These are phyloP conservation scores for Rhagium mordax DNA, from an alignment of 2,888 invertebrate genomes.

Conservation along the genomic window DNA sequence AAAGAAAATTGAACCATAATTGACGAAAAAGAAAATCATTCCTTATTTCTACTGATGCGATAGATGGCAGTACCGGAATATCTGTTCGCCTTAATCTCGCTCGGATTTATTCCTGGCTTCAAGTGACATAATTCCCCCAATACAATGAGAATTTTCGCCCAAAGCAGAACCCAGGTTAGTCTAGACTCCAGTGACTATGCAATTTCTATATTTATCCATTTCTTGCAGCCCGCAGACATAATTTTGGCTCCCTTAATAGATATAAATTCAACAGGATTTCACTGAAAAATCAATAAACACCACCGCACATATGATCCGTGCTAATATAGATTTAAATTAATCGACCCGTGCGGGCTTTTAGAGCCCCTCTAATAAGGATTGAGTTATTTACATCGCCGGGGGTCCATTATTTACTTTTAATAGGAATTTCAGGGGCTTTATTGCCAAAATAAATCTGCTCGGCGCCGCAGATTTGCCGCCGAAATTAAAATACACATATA, in stretches of 20 bases:
- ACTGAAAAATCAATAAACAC: conserved; percentile 29
- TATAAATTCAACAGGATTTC: conserved; percentile 15
- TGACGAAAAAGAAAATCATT: too few relatives aligned
- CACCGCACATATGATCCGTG: conserved; percentile 39
- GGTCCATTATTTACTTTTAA: conserved; percentile 70
- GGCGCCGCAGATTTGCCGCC: conserved; percentile 47
- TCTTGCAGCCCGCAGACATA: background rate
- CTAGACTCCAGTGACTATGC: background rate
- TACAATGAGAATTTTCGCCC: too few relatives aligned
- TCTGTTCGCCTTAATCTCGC: too few relatives aligned
- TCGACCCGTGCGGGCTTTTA: conserved; percentile 58
- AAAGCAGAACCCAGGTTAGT: background rate
- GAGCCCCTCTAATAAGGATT: conserved; percentile 63
- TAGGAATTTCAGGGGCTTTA: conserved; percentile 67
- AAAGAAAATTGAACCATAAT: too few relatives aligned
- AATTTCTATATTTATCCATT: background rate
- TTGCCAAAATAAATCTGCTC: conserved; percentile 65
- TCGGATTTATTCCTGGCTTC: too few relatives aligned
- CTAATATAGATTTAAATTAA: conserved; percentile 57
- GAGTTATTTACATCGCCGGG: conserved; percentile 68
- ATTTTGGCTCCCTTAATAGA: background rate
- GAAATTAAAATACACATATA: conserved; percentile 56
- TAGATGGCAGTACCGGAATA: too few relatives aligned
- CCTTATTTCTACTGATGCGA: too few relatives aligned
- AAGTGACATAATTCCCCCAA: too few relatives aligned